Base-by-base conservation (phyloP, 2,888 invertebrate genomes). In the Cephus runcator region DNA sequence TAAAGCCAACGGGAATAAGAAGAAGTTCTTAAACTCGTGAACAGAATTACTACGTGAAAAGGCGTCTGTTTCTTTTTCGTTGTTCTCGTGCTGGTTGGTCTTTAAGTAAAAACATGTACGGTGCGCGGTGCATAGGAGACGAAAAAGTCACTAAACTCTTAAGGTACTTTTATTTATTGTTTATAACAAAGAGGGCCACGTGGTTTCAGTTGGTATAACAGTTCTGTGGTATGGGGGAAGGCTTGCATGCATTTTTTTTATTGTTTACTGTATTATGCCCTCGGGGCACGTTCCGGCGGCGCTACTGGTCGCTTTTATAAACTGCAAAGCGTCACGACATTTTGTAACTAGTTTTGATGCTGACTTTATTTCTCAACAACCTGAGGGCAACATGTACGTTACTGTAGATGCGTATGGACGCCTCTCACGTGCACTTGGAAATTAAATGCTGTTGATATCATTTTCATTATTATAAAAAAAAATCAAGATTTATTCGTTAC, bases 231-330 rank as follows among this genome's bases (percentile, higher is more conserved):
- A 11, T 36, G 36, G 34, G 35, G 23, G 74, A 6, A 12, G 35
- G 23, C 33, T 33, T 6, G 74, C 23, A 87, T 84, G 85, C 86
- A 87, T 87, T 82, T 79, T 82, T 87, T 85, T 87, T 86, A 87
- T 88, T 88, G 87, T 86, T 87, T 83, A 56, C 56, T 79, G 82
- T 91, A 90, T 91, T 91, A 90, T 88, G 91, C 86, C 83, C 86
- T 85, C 83, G 79, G 85, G 86, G 88, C 91, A 91, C 91, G 91
- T 91, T 77, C 81, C 82, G 82, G 76, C 82, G 81, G 83, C 76
- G 75, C 73, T 76, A 73, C 77, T 74, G 76, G 79, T 80, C 78
- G 77, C 71, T 77, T 34, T 33, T 69, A 23, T 34, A 76, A 76
- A 76, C 71, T n/a, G 34, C 11, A n/a, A 15, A 73, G 75, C 81